Evolutionary conservation across 1,140 invertebrate genomes (phyloP).

Genomic region (Oreohelix idahoensis): DNA sequence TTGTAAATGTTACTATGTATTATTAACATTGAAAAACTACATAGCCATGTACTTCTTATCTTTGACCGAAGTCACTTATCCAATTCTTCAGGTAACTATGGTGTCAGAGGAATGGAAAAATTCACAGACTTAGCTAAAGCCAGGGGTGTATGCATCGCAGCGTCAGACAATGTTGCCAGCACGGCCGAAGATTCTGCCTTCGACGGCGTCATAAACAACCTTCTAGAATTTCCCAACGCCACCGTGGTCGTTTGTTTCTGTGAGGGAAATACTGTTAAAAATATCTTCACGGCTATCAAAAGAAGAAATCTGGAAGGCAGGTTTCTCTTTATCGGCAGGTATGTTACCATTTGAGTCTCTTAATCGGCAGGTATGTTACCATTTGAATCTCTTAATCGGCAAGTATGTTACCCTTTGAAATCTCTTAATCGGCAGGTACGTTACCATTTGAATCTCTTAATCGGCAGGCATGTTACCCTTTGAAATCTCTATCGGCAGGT

Average conservation of each 20-base stretch:
- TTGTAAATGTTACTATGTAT: too few species aligned
- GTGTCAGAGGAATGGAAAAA: constrained; percentile 84
- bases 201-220: constrained; percentile 77
- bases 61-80: too few species aligned
- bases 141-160: constrained; percentile 82
- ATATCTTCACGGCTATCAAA: constrained; percentile 79
- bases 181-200: constrained; percentile 79
- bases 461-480: too few species aligned
- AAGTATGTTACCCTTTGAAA: too few species aligned
- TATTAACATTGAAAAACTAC: too few species aligned
- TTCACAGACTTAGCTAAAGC: constrained; percentile 81
- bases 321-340: constrained; percentile 83
- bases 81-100: constrained; percentile 90
- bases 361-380: too few species aligned
- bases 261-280: constrained; percentile 83
- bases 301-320: constrained; percentile 77
- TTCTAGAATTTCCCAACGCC: constrained; percentile 77
- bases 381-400: too few species aligned
- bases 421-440: too few species aligned
- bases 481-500: too few species aligned
- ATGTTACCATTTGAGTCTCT: too few species aligned
- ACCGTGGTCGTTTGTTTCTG: constrained; percentile 87
- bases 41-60: too few species aligned
- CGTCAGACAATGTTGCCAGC: constrained; percentile 79
- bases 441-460: too few species aligned